Evolutionary conservation across 2,797 vertebrate genomes (phyloP), one percentile per base, ranked within the genome.

Genomic region (Chelonia mydas): DNA sequence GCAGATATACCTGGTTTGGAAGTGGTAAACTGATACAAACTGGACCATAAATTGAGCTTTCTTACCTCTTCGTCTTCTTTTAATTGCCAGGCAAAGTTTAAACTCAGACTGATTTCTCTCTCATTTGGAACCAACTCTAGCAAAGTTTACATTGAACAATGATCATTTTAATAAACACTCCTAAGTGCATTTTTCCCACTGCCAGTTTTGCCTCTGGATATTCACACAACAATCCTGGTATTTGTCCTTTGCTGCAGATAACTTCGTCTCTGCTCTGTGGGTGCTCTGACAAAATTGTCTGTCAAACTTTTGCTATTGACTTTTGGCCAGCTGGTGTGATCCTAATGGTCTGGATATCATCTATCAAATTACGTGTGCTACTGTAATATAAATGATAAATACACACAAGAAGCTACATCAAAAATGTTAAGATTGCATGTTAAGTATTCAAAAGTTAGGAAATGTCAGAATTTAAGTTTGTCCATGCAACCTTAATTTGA

Each of bases 1-100:
- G 7, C 41, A 84, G 82, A 65, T 85, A 51, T 6, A 25, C 7
- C 31, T 74, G 3, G 53, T 89, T 92, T 90, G 31, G 85, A 96
- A 87, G 21, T 12, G 88, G 7, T 82, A 80, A 88, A 86, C 3
- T 54, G 27, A 51, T 88, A 82, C 1, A 79, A 92, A 91, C 25
- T 12, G 55, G 81, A 8, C 3, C 21, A 82, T n/a, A 86, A 86
- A 79, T 47, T 65, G 33, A n/a, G 16, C 61, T 65, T 6, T 28
- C 86, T 5, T 47, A 68, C 2, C 2, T 57, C 84, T 89, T 94
- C 80, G 55, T 57, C 11, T 25, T 81, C 91, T 92, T 57, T 57
- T 55, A 51, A 3, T 86, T 94, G 41, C 59, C 16, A 77, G 51
- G 5, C 1, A 54, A 79, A 87, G 61, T 68, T 81, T 19, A 1